A percentile compares a stretch with the other conserved stretches of the same genome.
phyloP scores from a whole-genome alignment of 2,888 invertebrate genomes.

The Ochlodes sylvanus region DNA sequence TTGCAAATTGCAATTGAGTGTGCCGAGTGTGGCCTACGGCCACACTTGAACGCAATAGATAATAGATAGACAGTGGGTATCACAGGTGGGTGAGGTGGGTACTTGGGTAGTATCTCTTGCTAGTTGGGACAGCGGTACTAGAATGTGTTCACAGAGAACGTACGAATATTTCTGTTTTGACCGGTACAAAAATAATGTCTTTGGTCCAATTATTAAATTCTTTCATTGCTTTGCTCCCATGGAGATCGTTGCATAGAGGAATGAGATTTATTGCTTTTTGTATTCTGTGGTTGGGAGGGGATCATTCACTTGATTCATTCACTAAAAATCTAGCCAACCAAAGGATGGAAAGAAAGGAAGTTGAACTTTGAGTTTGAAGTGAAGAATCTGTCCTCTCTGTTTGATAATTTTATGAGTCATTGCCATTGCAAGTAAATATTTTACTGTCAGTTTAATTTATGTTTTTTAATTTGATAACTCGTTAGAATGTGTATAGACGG shows the following conservation, averaged over 20 bases:
- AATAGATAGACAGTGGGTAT: too few relatives aligned
- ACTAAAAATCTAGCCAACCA: neutral
- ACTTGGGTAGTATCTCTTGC: too few relatives aligned
- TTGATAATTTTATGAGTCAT: slow-evolving; percentile 46
- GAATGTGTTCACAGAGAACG: too few relatives aligned
- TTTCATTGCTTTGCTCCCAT: too few relatives aligned
- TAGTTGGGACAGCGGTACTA: too few relatives aligned
- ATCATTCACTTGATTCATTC: neutral
- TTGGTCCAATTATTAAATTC: too few relatives aligned
- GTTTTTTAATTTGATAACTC: slow-evolving; percentile 13
- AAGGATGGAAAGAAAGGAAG: neutral
- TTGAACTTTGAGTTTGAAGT: slow-evolving; percentile 1
- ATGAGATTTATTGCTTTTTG: neutral
- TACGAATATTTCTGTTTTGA: too few relatives aligned
- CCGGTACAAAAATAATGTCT: too few relatives aligned
- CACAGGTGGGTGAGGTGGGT: too few relatives aligned
- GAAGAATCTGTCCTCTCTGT: slow-evolving; percentile 34
- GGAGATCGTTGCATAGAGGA: neutral
- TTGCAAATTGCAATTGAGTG: too few relatives aligned
- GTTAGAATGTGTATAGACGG: slow-evolving; percentile 9
- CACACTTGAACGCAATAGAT: too few relatives aligned
- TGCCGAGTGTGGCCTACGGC: too few relatives aligned
- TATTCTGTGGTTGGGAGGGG: slow-evolving; percentile 11
- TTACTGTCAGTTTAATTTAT: slow-evolving; percentile 23
- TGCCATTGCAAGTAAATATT: slow-evolving; percentile 30